A percentile compares a stretch with the other conserved stretches of the same genome.
Conservation (phyloP, 2,113 vertebrate genomes). For the Poeciliopsis occidentalis region DNA sequence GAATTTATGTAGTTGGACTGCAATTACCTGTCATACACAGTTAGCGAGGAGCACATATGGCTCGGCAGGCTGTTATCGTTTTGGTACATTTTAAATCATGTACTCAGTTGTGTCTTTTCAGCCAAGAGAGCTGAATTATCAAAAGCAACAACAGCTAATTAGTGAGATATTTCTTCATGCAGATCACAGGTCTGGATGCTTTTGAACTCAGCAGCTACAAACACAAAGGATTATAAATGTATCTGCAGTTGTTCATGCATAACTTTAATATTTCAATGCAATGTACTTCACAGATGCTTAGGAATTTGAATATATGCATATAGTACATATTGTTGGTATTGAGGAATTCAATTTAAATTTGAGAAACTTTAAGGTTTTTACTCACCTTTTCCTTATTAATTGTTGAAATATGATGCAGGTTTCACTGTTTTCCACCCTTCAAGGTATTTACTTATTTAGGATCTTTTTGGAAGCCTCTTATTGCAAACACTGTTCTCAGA, state of each 20-base stretch:
- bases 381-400: no score
- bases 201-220: background rate
- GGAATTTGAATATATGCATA: no score
- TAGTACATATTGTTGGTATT: background rate
- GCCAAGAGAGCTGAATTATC: slow-evolving; percentile 3
- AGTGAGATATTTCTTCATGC: slow-evolving; percentile 1
- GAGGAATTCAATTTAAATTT: background rate
- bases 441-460: slow-evolving; percentile 43
- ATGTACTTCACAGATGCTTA: no score
- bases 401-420: slow-evolving; percentile 6
- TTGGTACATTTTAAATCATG: slow-evolving; percentile 2
- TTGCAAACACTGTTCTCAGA: slow-evolving; percentile 43
- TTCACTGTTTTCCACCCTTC: background rate
- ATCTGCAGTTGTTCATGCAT: background rate
- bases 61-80: background rate
- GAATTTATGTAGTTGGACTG: background rate
- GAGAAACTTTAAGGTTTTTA: background rate
- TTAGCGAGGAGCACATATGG: background rate
- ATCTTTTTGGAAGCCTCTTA: background rate
- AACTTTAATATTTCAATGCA: no score
- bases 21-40: slow-evolving; percentile 11
- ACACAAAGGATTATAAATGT: background rate
- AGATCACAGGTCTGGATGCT: background rate
- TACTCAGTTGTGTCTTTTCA: slow-evolving; percentile 6
- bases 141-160: slow-evolving; percentile 2